Conservation (phyloP, 2,113 vertebrate species). For the Pungitius pungitius region DNA sequence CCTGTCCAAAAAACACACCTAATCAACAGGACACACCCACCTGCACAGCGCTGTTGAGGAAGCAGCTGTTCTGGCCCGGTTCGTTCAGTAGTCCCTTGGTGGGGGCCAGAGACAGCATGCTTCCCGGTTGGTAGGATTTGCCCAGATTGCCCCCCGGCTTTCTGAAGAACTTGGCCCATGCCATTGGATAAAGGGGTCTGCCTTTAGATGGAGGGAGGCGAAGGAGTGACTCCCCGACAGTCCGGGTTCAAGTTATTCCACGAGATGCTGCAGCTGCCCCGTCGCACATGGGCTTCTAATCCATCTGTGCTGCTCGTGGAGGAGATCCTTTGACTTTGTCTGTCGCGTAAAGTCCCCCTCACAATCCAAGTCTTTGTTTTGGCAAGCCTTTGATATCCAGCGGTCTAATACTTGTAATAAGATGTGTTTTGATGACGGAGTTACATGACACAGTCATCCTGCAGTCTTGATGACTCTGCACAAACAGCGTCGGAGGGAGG, state of each 20-base stretch:
- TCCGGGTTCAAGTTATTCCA: conserved; percentile 70
- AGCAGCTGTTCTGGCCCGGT: conserved; percentile 98
- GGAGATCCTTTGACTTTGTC: conserved; percentile 23
- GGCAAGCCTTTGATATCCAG: conserved; percentile 31
- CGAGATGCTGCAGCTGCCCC: conserved; percentile 57
- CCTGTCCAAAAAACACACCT: background rate
- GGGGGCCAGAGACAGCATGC: conserved; percentile 93
- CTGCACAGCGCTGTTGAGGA: conserved; percentile 99
- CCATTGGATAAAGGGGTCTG: conserved; percentile 83
- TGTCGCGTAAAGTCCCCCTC: background rate
- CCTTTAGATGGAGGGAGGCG: conserved; percentile 46
- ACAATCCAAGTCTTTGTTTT: conserved; percentile 56
- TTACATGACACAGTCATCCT: conserved; percentile 38
- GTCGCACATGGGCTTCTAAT: conserved; percentile 72
- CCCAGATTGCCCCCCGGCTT: conserved; percentile 91
- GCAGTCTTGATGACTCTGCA: background rate
- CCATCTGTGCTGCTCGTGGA: conserved; percentile 43
- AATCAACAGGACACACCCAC: conserved; percentile 72
- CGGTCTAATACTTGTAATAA: conserved; percentile 24
- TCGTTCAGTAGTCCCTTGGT: conserved; percentile 97
- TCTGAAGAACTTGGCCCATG: conserved; percentile 94
- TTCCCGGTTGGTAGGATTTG: conserved; percentile 93
- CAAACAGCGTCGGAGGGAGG: conserved; percentile 20
- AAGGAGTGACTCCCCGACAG: conserved; percentile 37
- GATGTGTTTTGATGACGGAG: background rate